Percentiles rank a stretch among this genome's conserved stretches.
phyloP scores from a whole-genome alignment of 2,113 vertebrate species.

The Chaetura pelagica region DNA sequence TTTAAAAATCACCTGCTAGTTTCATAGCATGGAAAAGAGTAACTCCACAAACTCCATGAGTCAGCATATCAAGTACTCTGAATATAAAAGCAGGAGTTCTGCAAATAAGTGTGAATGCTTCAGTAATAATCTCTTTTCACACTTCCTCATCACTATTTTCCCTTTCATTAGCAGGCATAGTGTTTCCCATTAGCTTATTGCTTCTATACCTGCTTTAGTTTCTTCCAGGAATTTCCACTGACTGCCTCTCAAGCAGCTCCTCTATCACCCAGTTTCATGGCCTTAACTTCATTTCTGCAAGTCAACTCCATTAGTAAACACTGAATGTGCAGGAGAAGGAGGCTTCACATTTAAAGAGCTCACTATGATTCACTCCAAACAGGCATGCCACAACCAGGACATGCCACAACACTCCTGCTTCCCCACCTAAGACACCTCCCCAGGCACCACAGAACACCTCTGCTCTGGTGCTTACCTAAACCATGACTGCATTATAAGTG shows the following conservation, averaged over 20 bases:
- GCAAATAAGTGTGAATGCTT: slow-evolving; percentile 7
- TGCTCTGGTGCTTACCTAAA: neutral
- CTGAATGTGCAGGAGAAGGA: neutral
- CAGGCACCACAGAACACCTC: neutral
- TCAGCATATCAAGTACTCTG: neutral
- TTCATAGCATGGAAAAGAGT: neutral
- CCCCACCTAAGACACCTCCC: neutral
- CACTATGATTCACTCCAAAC: neutral
- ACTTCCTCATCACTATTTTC: neutral
- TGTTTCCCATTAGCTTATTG: neutral
- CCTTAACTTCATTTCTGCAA: neutral
- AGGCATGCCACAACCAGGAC: neutral
- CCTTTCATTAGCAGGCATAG: neutral
- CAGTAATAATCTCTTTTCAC: neutral
- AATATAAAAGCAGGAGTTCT: slow-evolving; percentile 17
- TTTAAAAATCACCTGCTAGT: neutral
- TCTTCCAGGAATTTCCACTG: neutral
- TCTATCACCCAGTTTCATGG: neutral
- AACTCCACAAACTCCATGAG: slow-evolving; percentile 25
- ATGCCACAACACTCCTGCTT: neutral
- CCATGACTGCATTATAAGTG: neutral
- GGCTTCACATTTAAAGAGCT: neutral
- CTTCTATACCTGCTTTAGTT: neutral
- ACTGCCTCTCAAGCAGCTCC: neutral
- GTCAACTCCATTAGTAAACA: neutral